Evolutionary conservation across 2,797 vertebrate species (phyloP), one percentile per base, ranked within the genome.

Genomic region (Megalops cyprinoides): DNA sequence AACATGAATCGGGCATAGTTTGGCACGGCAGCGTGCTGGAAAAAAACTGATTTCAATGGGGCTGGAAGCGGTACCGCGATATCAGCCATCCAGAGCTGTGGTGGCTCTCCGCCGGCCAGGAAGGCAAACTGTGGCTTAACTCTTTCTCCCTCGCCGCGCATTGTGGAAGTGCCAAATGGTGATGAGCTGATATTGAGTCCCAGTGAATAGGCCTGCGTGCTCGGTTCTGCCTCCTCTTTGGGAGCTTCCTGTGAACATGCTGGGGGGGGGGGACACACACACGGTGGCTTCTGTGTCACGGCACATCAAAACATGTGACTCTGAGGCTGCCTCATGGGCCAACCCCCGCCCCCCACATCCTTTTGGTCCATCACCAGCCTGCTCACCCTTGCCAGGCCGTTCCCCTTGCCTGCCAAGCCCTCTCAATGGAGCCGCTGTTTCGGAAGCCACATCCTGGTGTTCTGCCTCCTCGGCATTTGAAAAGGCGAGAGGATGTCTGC

Each of bases 21-120:
- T 51, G 71, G 18, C 42, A n/a, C n/a, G n/a, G n/a, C n/a, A n/a
- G n/a, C n/a, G 39, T 69, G 37, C 18, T 37, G 9, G 37, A 65
- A 37, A 65, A 37, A 3, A 58, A 58, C 4, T 18, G 23, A 78
- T 65, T 78, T 25, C 31, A 58, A 78, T 60, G 28, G 34, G 25
- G 14, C 46, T 78, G 25, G 77, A 48, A 20, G 5, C 14, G 0
- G n/a, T 34, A n/a, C 55, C n/a, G 12, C 23, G 7, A 14, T 78
- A 67, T 78, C 60, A 31, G 60, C 12, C 44, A 78, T 51, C 44
- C 34, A 78, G 58, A 67, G 77, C 77, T 51, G 77, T 20, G 60
- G n/a, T 25, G 12, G 44, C 44, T 7, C 37, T 9, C 39, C 1
- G 77, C 42, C 46, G 44, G 44, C 42, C 60, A 8, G 60, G 15